Evolutionary conservation across 2,113 vertebrate species (phyloP).

Genomic region (Prolemur simus): DNA sequence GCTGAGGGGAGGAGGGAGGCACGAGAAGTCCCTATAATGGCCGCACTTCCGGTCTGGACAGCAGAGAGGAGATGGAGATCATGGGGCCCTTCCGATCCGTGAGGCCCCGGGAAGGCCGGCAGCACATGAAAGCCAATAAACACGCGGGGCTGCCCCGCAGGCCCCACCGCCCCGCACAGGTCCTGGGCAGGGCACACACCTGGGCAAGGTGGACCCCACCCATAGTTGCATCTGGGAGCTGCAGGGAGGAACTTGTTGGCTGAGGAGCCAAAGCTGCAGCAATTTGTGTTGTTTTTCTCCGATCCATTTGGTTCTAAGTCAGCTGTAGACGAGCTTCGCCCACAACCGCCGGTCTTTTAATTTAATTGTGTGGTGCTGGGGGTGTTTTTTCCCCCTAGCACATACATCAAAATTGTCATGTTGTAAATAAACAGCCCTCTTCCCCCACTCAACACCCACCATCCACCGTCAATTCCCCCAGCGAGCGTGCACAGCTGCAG

Average conservation of each 20-base stretch:
- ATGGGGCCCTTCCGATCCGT: fast-evolving
- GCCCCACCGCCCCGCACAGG: neutral
- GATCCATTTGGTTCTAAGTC: constrained; percentile 67
- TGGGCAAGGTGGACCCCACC: neutral
- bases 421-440: constrained; percentile 69
- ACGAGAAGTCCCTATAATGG: neutral
- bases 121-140: neutral
- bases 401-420: constrained; percentile 74
- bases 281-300: constrained; percentile 53
- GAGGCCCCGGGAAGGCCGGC: neutral
- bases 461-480: no score
- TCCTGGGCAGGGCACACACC: neutral
- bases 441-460: neutral
- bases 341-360: constrained; percentile 60
- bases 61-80: neutral
- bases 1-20: neutral
- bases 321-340: constrained; percentile 64
- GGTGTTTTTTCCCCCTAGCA: constrained; percentile 50
- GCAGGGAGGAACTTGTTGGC: neutral
- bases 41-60: no score
- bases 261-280: neutral
- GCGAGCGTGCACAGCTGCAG: neutral
- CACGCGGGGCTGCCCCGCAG: neutral
- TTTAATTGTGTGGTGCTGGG: constrained; percentile 73
- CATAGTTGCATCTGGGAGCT: neutral